These are phyloP conservation scores for Eupristina koningsbergeri DNA, from an alignment of 1,140 invertebrate species.

Conservation along the genomic window DNA sequence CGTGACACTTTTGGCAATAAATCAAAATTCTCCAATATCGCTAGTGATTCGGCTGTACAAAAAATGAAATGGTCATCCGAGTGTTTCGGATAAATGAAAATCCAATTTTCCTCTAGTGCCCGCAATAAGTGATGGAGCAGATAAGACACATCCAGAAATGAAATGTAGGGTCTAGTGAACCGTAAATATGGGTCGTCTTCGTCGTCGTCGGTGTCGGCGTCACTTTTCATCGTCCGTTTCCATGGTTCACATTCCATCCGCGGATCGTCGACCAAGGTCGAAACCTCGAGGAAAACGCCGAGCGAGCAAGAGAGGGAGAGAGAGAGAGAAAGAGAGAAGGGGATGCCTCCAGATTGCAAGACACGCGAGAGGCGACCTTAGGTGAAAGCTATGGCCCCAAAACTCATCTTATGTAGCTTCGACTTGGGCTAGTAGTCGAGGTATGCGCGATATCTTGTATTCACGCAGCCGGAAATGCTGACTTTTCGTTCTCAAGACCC, in stretches of 20 bases:
- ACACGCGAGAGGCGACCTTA: not conserved
- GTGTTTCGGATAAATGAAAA: not conserved
- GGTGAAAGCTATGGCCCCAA: constrained; percentile 68
- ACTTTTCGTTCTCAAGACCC: constrained; percentile 65
- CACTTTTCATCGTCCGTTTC: constrained; percentile 12
- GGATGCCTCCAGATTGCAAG: not conserved
- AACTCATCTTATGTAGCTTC: constrained; percentile 58
- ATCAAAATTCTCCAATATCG: not conserved
- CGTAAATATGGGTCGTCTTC: constrained; percentile 12
- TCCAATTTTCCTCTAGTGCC: not conserved
- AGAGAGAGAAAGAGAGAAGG: not conserved
- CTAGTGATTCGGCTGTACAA: not conserved
- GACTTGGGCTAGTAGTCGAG: constrained; percentile 21
- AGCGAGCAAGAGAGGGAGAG: not conserved
- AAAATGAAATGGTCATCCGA: not conserved
- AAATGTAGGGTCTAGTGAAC: not conserved
- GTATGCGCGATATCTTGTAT: constrained; percentile 28
- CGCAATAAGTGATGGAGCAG: not conserved
- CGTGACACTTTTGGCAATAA: constrained; percentile 5
- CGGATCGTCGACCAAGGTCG: constrained; percentile 14
- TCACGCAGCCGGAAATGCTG: constrained; percentile 52
- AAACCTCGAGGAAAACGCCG: not conserved
- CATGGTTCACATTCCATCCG: constrained; percentile 1
- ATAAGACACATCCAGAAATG: not conserved
- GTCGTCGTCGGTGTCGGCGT: not conserved